Base-by-base conservation (phyloP, 92 coral and sea anemone species). In the Parazoanthus atlanticus region DNA sequence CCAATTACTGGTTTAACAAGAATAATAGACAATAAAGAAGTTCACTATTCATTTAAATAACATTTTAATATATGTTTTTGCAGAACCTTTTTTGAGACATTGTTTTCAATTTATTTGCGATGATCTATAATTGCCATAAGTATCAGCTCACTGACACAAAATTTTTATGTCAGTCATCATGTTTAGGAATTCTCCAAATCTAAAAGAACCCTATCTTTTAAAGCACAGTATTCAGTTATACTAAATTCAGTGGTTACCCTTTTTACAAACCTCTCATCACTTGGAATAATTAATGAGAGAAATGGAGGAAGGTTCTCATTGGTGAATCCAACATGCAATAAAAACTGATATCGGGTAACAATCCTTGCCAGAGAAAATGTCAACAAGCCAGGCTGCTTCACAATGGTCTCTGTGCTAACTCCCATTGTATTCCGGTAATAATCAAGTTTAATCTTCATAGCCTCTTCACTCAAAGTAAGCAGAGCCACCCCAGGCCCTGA, bases 361-460 rank as follows among this genome's bases (percentile, higher is more conserved):
- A 84, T 84, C 34, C 78, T 84, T 67, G 87, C 87, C 40, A 69
- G 77, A 38, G 87, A 84, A 72, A 84, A 84, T 29, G 87, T 84
- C 65, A 84, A 8, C 87, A 84, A 70, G 29, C 78, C 87, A 0
- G 78, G 87, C 28, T 84, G 87, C 66, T 67, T 84, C 29, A 65
- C 31, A n/a, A 84, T 69, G 17, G 21, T 30, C 6, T 84, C 87
- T 12, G 78, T 67, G 12, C 87, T 46, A 31, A 84, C 36, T 21
- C 67, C 87, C 87, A 84, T 84, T 21, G 74, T 74, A 13, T 84
- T 84, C 61, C 26, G 87, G 78, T 69, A 84, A 46, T 67, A 84
- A 40, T 84, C 78, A 67, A 84, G 87, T 41, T 84, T 84, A 23
- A n/a, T 29, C 11, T 69, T 69, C 87, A 84, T 84, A 11, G 34